phyloP scores from a whole-genome alignment of 1,140 invertebrate species.

The Solen grandis region DNA sequence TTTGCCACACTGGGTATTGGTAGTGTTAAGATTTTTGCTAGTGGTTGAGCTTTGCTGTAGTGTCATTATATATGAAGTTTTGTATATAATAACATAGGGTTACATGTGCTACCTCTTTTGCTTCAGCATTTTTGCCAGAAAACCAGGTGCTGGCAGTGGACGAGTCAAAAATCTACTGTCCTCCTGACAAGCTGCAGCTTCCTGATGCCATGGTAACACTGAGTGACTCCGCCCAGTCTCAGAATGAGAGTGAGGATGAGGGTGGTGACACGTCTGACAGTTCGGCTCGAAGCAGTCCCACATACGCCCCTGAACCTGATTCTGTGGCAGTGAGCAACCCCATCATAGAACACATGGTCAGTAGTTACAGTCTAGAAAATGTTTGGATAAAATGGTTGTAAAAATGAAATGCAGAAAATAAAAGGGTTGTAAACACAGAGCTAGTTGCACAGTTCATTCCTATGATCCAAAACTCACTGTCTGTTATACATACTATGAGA shows the following conservation, averaged over 20 bases:
- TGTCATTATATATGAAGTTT: no score
- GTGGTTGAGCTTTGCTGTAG: no score
- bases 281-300: slow-evolving; percentile 30
- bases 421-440: no score
- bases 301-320: slow-evolving; percentile 40
- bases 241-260: slow-evolving; percentile 75
- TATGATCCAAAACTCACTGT: no score
- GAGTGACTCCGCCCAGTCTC: slow-evolving; percentile 77
- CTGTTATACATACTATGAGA: background rate
- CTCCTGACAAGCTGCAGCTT: slow-evolving; percentile 88
- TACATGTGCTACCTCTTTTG: background rate
- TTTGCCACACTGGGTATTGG: no score
- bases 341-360: slow-evolving; percentile 23
- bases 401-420: no score
- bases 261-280: slow-evolving; percentile 26
- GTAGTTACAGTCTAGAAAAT: background rate
- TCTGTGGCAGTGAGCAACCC: slow-evolving; percentile 42
- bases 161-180: slow-evolving; percentile 87
- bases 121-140: slow-evolving; percentile 73
- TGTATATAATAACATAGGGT: no score
- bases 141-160: slow-evolving; percentile 85
- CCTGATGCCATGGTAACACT: slow-evolving; percentile 81
- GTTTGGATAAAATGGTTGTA: no score
- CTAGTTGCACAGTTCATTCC: no score
- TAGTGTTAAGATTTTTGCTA: no score